phyloP scores from a whole-genome alignment of 37 sponge, comb jelly and placozoan species.

The Eunapius fragilis region DNA sequence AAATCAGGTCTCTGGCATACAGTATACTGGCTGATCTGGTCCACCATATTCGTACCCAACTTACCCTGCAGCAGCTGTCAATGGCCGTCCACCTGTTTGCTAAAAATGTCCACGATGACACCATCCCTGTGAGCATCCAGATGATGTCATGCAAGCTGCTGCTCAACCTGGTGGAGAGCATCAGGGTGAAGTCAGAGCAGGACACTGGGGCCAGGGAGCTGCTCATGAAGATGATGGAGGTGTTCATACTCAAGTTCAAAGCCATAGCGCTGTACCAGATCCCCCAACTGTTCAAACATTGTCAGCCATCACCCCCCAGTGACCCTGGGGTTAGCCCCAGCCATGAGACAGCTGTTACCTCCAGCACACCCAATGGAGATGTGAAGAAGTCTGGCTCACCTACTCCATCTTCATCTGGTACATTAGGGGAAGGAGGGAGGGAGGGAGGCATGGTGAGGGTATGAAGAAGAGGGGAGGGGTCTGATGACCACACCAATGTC shows the following conservation, averaged over 20 bases:
- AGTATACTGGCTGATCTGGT: slow-evolving; percentile 95
- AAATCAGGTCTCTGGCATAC: slow-evolving; percentile 71
- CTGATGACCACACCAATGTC: no score
- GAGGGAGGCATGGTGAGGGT: neutral
- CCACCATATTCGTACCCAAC: slow-evolving; percentile 84
- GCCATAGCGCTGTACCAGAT: slow-evolving; percentile 85
- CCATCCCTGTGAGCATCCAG: slow-evolving; percentile 88
- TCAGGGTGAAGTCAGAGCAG: slow-evolving; percentile 87
- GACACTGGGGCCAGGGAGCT: slow-evolving; percentile 74
- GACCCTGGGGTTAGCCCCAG: neutral
- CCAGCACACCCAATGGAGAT: neutral
- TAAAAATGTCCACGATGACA: slow-evolving; percentile 90
- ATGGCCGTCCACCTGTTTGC: slow-evolving; percentile 86
- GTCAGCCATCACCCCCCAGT: neutral
- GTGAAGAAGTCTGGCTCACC: neutral
- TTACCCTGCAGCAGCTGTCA: slow-evolving; percentile 82
- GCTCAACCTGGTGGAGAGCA: slow-evolving; percentile 90
- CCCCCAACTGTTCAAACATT: slow-evolving; percentile 74
- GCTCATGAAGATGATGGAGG: slow-evolving; percentile 95
- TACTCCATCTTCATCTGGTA: neutral
- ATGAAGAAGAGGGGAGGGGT: neutral
- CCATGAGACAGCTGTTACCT: neutral
- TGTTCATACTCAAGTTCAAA: slow-evolving; percentile 95
- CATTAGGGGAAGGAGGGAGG: neutral
- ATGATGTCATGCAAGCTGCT: slow-evolving; percentile 95